Evolutionary conservation across 2,797 vertebrate species (phyloP), one percentile per base, ranked within the genome.

Genomic region (Emydoidea blandingii): DNA sequence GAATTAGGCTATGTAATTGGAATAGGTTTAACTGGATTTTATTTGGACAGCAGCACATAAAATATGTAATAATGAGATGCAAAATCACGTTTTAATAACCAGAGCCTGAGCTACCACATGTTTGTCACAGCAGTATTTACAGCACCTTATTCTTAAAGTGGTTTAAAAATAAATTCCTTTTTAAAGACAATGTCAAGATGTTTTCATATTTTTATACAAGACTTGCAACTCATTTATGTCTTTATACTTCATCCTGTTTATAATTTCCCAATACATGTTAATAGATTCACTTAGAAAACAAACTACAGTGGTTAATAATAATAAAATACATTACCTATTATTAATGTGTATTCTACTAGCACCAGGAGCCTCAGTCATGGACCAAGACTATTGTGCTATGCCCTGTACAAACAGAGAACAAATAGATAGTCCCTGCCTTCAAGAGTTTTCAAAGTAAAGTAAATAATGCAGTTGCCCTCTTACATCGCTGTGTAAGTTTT

Each of bases 71-170:
- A 88, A n/a, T 0, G 1, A 59, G 88, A 93, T 37, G 34, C 25
- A 92, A 91, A 93, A 90, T 91, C 78, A 85, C 86, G 84, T 68
- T 83, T 47, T 59, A 54, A 15, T 94, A 79, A 84, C 72, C 8
- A 72, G 57, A 56, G 62, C 31, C 27, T 15, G 47, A 0, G 79
- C 3, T 0, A n/a, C 41, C 81, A 88, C 72, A 74, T 74, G 50
- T 92, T 21, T n/a, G 34, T 6, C 11, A 79, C 25, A n/a, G 31
- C n/a, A 50, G 34, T 57, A 8, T 74, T 76, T 85, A 14, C 54
- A 34, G n/a, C 23, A 1, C 72, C 82, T 44, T 3, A 50, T 53
- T 16, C 57, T 65, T 78, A 27, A 41, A 79, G 88, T 44, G 84
- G 62, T 80, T 18, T 6, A 54, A 53, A 90, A n/a, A 52, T 15